Evolutionary conservation across 1,140 invertebrate species (phyloP), one percentile per base, ranked within the genome.

Genomic region (Paracyclopina nana): DNA sequence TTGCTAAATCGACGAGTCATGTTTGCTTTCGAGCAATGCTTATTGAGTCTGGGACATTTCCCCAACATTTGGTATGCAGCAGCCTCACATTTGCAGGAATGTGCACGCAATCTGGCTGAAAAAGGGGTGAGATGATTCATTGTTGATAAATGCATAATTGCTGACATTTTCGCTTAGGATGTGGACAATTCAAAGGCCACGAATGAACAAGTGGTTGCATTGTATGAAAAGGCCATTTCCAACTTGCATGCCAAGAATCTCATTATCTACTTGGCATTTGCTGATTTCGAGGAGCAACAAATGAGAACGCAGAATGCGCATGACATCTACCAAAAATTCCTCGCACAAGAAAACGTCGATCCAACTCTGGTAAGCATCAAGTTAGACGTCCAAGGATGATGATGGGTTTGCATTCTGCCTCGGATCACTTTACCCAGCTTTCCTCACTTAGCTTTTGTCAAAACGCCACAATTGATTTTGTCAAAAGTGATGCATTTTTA

Each of bases 61-160:
- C 86, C 91, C 0, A 92, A 97, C 57, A 83, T 98, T 41, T 99
- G 94, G 94, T 91, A 95, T 63, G 91, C 98, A 68, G 90, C 90
- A 0, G 90, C 92, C 0, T 78, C 90, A 56, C 97, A 90, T 65
- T 71, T 98, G 11, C 90, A 97, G 63, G 76, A 87, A 57, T 90
- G 86, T 53, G 82, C 86, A 6, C 88, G 90, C 62, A 73, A 86
- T 49, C 68, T 97, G 8, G 77, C 78, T 18, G 91, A 96, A 61
- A 96, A 96, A 69, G 92, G 90, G 61, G 85, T 82, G 64, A 69
- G 34, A 38, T 2, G 34, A 16, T 16, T 4, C 4, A 38, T 20
- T 8, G 34, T 3, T 20, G 34, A 16, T 38, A 5, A 16, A 4
- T 9, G 29, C 14, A 31, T 14, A 9, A 20, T 38, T 38, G 34